Percentiles rank a stretch among this genome's conserved stretches.
These are phyloP conservation scores for Busarellus nigricollis DNA, from an alignment of 2,797 vertebrate genomes.

Conservation along the genomic window DNA sequence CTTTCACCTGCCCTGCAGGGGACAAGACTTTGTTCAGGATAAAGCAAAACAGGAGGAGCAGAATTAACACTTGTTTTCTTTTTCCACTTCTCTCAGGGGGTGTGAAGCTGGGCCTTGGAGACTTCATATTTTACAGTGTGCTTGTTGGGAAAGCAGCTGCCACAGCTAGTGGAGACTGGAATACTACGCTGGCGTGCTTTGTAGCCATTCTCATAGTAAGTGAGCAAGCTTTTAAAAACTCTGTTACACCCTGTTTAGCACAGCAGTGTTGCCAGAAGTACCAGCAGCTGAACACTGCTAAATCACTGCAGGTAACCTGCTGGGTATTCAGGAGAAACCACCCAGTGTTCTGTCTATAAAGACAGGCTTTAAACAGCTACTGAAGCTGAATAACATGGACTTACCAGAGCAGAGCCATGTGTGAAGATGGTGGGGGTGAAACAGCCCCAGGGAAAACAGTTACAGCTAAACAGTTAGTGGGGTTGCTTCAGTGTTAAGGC, in stretches of 20 bases:
- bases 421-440: neutral
- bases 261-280: neutral
- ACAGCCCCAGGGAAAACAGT: neutral
- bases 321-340: neutral
- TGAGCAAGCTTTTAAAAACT: slow-evolving; percentile 2
- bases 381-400: neutral
- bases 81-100: slow-evolving; percentile 77
- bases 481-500: neutral
- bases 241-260: neutral
- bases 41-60: neutral
- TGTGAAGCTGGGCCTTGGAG: slow-evolving; percentile 93
- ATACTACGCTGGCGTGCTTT: slow-evolving; percentile 94
- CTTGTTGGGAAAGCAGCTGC: slow-evolving; percentile 94
- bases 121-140: slow-evolving; percentile 99
- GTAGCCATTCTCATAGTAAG: slow-evolving; percentile 97
- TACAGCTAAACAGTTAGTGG: neutral
- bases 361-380: neutral
- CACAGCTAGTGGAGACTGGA: slow-evolving; percentile 92
- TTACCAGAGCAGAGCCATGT: neutral
- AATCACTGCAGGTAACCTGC: neutral
- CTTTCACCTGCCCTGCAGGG: neutral
- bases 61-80: neutral
- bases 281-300: neutral
- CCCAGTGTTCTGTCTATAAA: neutral
- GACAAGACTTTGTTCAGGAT: neutral